Evolutionary conservation across 2,888 invertebrate genomes (phyloP).

Genomic region (Dryocosmus kuriphilus): DNA sequence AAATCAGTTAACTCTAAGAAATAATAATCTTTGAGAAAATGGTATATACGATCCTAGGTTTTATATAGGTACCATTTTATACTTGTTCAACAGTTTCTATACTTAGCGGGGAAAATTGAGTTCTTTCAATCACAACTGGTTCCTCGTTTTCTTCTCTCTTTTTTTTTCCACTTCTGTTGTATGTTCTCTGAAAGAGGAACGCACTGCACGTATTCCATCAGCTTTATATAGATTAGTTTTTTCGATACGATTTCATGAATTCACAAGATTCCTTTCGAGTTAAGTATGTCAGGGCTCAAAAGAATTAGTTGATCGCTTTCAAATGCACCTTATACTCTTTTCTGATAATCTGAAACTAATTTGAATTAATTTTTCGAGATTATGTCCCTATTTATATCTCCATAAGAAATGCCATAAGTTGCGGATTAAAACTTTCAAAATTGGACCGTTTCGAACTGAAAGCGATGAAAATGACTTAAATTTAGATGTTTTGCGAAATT

Average conservation of each 20-base stretch:
- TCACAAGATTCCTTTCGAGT: constrained; percentile 34
- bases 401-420: background rate
- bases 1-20: background rate
- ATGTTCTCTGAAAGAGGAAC: constrained; percentile 24
- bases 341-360: background rate
- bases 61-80: constrained; percentile 12
- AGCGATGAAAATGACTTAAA: too few relatives aligned
- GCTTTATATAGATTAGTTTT: constrained; percentile 25
- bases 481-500: too few relatives aligned
- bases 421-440: background rate
- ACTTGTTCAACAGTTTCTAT: constrained; percentile 38
- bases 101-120: constrained; percentile 36
- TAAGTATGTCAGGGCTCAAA: constrained; percentile 36
- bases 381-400: background rate
- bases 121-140: constrained; percentile 38
- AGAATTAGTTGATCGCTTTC: constrained; percentile 18
- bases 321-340: background rate
- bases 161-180: constrained; percentile 29
- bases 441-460: too few relatives aligned
- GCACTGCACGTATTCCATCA: constrained; percentile 16
- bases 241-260: constrained; percentile 35
- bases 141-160: constrained; percentile 39
- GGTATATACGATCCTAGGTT: constrained; percentile 32
- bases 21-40: background rate
- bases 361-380: background rate